phyloP scores from a whole-genome alignment of 2,113 vertebrate species.

The Microtus pennsylvanicus region DNA sequence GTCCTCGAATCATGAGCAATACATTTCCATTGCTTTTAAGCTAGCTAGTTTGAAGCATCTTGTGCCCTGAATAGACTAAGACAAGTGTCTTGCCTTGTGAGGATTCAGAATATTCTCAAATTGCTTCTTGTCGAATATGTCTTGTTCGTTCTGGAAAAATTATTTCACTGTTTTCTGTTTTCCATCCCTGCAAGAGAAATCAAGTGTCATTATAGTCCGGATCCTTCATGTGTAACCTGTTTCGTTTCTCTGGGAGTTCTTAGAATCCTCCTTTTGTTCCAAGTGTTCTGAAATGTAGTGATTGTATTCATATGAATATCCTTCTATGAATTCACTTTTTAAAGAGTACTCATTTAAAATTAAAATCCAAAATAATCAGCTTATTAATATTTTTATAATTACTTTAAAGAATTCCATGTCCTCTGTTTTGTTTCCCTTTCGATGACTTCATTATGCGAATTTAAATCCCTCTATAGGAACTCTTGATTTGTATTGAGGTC shows the following conservation, averaged over 20 bases:
- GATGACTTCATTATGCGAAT: neutral
- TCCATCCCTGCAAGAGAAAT: neutral
- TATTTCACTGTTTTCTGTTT: neutral
- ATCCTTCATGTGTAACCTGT: neutral
- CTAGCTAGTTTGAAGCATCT: neutral
- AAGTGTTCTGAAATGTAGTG: constrained; percentile 43
- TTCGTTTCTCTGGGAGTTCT: neutral
- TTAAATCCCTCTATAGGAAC: neutral
- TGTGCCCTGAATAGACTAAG: neutral
- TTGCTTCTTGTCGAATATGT: neutral
- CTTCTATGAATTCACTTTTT: neutral
- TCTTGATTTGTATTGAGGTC: neutral
- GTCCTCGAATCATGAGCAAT: neutral
- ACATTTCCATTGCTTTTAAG: neutral
- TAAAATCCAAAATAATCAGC: neutral
- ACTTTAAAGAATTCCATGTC: neutral
- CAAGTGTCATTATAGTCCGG: neutral
- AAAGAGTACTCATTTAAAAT: neutral
- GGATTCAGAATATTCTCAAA: neutral
- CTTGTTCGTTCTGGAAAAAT: constrained; percentile 11
- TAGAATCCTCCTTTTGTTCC: neutral
- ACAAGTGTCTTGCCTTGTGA: neutral
- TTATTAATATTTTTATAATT: neutral
- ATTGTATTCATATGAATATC: neutral
- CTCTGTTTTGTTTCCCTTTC: neutral